A percentile compares a stretch with the other conserved stretches of the same genome.
These are phyloP conservation scores for Spinus olivaceus DNA, from an alignment of 2,797 vertebrate genomes.

Conservation along the genomic window DNA sequence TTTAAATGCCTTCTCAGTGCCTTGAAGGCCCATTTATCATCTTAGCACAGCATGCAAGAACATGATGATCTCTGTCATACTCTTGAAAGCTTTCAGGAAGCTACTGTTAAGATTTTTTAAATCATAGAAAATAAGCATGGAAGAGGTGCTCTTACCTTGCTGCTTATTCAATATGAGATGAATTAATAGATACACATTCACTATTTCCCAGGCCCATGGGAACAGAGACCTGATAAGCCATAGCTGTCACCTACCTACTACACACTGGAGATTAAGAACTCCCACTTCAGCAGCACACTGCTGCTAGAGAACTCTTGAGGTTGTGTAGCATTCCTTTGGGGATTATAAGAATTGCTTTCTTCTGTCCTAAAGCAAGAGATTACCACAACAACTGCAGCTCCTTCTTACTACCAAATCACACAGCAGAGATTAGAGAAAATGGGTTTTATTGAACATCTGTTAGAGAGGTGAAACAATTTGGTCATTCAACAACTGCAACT, in stretches of 20 bases:
- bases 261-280: not conserved
- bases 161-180: not conserved
- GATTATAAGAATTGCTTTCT: not conserved
- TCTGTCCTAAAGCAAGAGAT: not conserved
- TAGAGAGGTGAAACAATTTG: not conserved
- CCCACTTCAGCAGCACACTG: not conserved
- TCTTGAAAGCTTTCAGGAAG: not conserved
- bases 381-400: not conserved
- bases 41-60: not conserved
- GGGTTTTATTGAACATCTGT: not conserved
- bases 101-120: not conserved
- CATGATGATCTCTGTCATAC: not conserved
- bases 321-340: not conserved
- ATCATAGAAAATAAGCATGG: not conserved
- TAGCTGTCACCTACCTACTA: not conserved
- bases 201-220: not conserved
- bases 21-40: not conserved
- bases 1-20: not conserved
- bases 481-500: not conserved
- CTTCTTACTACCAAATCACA: not conserved
- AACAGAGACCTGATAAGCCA: not conserved
- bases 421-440: not conserved
- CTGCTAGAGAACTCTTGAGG: not conserved
- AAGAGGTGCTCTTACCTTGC: not conserved
- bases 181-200: not conserved